Percentiles rank a stretch among this genome's conserved stretches.
These are phyloP conservation scores for Okamejei kenojei DNA, from an alignment of 2,797 vertebrate species.

Conservation along the genomic window DNA sequence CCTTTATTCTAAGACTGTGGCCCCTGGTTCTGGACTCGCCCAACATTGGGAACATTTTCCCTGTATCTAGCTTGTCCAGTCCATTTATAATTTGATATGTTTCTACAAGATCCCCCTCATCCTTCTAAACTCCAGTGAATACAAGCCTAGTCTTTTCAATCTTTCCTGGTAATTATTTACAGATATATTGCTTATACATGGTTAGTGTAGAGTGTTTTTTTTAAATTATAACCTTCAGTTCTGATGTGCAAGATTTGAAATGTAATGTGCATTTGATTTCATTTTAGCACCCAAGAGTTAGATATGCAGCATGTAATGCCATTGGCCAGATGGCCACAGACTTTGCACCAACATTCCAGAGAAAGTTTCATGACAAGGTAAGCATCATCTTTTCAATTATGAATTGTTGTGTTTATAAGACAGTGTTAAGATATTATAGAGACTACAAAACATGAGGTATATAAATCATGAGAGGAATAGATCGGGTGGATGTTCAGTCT, in stretches of 20 bases:
- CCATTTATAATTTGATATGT: no score
- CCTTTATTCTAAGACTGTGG: no score
- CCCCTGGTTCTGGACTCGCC: no score
- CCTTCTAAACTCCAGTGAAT: no score
- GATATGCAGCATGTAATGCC: conserved; percentile 94
- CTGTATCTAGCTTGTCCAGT: no score
- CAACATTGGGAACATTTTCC: no score
- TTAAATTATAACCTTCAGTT: not conserved
- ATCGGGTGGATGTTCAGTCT: no score
- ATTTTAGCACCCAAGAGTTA: conserved; percentile 86
- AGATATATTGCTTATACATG: not conserved
- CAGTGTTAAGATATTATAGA: not conserved
- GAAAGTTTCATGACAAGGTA: conserved; percentile 97
- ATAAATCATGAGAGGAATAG: no score
- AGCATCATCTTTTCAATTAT: conserved; percentile 40
- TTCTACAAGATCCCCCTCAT: no score
- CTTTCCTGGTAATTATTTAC: not conserved
- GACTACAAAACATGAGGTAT: no score
- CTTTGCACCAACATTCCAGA: conserved; percentile 96
- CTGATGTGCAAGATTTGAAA: not conserved
- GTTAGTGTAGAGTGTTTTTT: not conserved
- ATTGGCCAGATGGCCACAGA: conserved; percentile 98
- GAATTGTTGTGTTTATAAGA: not conserved
- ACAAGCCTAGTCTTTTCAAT: no score
- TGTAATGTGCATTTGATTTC: conserved; percentile 28